Percentiles rank a stretch among this genome's conserved stretches.
Evolutionary conservation across 2,888 invertebrate genomes (phyloP).

Genomic region (Hermaeophaga mercurialis): DNA sequence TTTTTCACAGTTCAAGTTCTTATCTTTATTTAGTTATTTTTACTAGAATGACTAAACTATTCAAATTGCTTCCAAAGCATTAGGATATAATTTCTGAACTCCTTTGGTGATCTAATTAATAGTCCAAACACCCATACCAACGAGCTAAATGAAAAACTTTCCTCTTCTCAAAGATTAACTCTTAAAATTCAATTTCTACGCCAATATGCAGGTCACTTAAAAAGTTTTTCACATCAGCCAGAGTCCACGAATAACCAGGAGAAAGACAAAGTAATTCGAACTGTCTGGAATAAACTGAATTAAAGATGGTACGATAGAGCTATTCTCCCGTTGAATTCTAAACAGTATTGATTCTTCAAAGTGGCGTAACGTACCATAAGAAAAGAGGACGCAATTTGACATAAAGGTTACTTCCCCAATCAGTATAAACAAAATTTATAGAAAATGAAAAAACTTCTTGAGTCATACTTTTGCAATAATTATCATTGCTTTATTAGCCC

Average conservation of each 20-base stretch:
- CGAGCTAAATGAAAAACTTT: slow-evolving; percentile 12
- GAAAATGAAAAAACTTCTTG: too few relatives aligned
- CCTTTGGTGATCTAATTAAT: too few relatives aligned
- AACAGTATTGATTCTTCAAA: slow-evolving; percentile 30
- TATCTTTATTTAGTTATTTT: too few relatives aligned
- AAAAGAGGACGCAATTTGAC: slow-evolving; percentile 5
- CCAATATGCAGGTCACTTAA: slow-evolving; percentile 29
- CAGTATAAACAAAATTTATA: too few relatives aligned
- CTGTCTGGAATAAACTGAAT: slow-evolving; percentile 42
- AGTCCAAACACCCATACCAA: too few relatives aligned
- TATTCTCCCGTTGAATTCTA: slow-evolving; percentile 40
- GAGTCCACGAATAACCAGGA: slow-evolving; percentile 16
- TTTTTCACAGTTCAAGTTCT: too few relatives aligned
- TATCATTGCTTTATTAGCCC: too few relatives aligned
- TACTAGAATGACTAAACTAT: too few relatives aligned
- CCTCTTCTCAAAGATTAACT: slow-evolving; percentile 18
- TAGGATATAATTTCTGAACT: too few relatives aligned
- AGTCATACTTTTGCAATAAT: too few relatives aligned
- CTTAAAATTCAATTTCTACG: slow-evolving; percentile 25
- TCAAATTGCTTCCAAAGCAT: too few relatives aligned
- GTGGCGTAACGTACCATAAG: background rate
- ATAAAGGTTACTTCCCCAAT: too few relatives aligned
- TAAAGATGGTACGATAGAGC: slow-evolving; percentile 43
- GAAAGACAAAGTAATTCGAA: slow-evolving; percentile 39
- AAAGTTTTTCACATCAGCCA: slow-evolving; percentile 23